These are phyloP conservation scores for Sandelia bainsii DNA, from an alignment of 2,797 vertebrate species.

Conservation along the genomic window DNA sequence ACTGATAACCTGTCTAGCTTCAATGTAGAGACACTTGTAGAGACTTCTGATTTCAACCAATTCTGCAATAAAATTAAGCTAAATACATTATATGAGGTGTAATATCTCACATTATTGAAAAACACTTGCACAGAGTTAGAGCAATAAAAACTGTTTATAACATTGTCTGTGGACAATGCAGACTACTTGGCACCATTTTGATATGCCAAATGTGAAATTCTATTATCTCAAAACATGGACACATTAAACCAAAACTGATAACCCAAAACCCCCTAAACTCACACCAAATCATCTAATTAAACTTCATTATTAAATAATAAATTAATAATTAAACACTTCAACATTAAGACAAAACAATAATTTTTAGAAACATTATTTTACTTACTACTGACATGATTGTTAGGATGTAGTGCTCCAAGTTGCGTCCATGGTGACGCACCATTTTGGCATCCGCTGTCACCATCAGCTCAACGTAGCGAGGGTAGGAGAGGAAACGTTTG, in stretches of 20 bases:
- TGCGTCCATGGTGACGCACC: constrained; percentile 91
- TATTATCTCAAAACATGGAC: too few species aligned
- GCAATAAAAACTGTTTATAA: too few species aligned
- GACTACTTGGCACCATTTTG: too few species aligned
- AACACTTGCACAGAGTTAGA: too few species aligned
- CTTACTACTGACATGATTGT: constrained; percentile 99
- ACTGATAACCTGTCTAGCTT: constrained; percentile 41
- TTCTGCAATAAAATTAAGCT: too few species aligned
- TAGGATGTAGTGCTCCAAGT: constrained; percentile 95
- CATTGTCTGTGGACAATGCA: too few species aligned
- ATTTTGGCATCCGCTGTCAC: constrained; percentile 95
- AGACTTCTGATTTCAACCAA: constrained; percentile 2
- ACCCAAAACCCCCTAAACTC: too few species aligned
- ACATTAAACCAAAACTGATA: too few species aligned
- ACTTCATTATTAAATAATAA: neutral
- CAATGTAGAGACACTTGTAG: constrained; percentile 1
- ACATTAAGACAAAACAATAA: constrained; percentile 23
- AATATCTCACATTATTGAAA: too few species aligned
- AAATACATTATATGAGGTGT: too few species aligned
- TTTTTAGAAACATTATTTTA: constrained; percentile 83
- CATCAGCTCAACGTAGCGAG: constrained; percentile 98
- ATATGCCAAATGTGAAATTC: too few species aligned
- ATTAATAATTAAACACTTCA: neutral
- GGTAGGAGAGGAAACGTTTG: constrained; percentile 96
- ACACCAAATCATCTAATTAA: too few species aligned